A percentile compares a stretch with the other conserved stretches of the same genome.
Conservation (phyloP, 2,113 vertebrate species). For the Brachypodius melanocephalos region DNA sequence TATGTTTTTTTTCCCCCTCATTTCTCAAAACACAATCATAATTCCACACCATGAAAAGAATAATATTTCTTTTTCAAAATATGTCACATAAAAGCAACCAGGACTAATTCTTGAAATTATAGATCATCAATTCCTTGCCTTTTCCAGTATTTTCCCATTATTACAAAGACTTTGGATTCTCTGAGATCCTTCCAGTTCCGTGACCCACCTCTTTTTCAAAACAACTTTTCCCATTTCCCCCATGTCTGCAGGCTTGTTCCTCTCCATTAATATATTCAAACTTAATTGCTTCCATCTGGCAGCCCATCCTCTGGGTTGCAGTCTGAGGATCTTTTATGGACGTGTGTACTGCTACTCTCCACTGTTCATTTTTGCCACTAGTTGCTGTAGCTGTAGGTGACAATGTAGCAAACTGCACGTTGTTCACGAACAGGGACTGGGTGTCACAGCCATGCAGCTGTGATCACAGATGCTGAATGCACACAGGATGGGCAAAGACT, state of each 20-base stretch:
- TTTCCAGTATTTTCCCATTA: not conserved
- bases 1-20: not conserved
- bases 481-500: not conserved
- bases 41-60: not conserved
- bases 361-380: not conserved
- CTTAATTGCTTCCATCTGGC: slow-evolving; percentile 61
- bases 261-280: slow-evolving; percentile 38
- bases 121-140: not conserved
- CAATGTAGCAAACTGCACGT: not conserved
- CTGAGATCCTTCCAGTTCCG: slow-evolving; percentile 3
- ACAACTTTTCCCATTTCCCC: not conserved
- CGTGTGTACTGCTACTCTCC: slow-evolving; percentile 18
- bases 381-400: not conserved
- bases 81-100: not conserved
- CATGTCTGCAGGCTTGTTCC: slow-evolving; percentile 34
- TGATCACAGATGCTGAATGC: not conserved
- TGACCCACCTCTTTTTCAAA: slow-evolving; percentile 19
- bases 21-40: not conserved
- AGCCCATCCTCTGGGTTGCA: not conserved
- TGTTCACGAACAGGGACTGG: not conserved
- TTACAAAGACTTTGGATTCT: not conserved
- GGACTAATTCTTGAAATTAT: not conserved
- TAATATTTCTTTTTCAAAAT: not conserved
- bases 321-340: not conserved
- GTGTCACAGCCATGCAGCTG: not conserved